Base-by-base conservation (phyloP, 2,888 invertebrate species). In the Campaea margaritaria region DNA sequence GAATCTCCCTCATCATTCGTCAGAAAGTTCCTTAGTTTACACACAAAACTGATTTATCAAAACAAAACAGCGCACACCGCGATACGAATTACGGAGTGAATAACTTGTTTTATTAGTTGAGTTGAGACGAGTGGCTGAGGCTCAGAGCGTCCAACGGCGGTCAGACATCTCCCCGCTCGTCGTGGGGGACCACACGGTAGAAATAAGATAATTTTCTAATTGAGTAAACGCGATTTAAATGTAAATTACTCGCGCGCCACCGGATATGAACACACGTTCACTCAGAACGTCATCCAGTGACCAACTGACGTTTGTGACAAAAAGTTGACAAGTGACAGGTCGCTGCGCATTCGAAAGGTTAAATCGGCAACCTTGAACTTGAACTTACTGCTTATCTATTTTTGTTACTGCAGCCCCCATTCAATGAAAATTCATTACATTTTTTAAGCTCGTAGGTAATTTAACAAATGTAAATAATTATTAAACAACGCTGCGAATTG, bases 211-310 rank as follows among this genome's bases (percentile, higher is more conserved):
- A 83, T 85, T 65, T 76, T 85, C 78, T 87, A 89, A 89, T 88
- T 90, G 87, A 90, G 86, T 87, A 87, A 87, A 84, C 79, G 82
- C 80, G 85, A 89, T 87, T 87, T 81, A 80, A 83, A 39, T 39
- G 82, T 84, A 86, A 90, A 88, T 89, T 86, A 85, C 76, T 77
- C 75, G 78, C 73, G 76, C 78, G 80, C 77, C 74, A 78, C 74
- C 76, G 76, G 78, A 73, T 64, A 54, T 69, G 70, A 65, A 72
- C 76, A 73, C 79, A 86, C 91, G 89, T 89, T 84, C 81, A 78
- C 76, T 74, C 81, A 63, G 78, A 69, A 81, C 78, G 84, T 86
- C 86, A 85, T 75, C 74, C 77, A 78, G 73, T 80, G 86, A 83
- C 86, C 83, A 82, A 91, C 91, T 91, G 89, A 85, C 81, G 75